Percentiles rank a stretch among this genome's conserved stretches.
Evolutionary conservation across 2,113 vertebrate species (phyloP).

Genomic region (Syngnathoides biaculeatus): DNA sequence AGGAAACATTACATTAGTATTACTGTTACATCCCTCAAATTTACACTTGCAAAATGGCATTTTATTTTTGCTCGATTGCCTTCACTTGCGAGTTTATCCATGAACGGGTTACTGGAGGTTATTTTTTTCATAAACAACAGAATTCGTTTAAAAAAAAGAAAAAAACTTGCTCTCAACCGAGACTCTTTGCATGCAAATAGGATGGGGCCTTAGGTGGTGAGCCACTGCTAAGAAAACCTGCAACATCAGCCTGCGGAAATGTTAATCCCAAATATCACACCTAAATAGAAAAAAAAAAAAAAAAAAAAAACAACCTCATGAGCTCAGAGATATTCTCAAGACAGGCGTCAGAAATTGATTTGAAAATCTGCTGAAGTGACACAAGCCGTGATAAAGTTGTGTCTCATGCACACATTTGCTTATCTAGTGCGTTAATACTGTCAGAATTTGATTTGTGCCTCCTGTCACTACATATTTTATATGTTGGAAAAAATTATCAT

Average conservation of each 20-base stretch:
- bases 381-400: neutral
- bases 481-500: neutral
- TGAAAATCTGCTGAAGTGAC: neutral
- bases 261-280: constrained; percentile 1
- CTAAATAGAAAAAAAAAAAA: neutral
- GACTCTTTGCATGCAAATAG: constrained; percentile 13
- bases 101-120: neutral
- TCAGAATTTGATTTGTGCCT: neutral
- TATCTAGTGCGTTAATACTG: neutral
- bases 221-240: neutral
- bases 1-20: neutral
- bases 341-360: neutral
- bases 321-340: neutral
- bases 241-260: neutral
- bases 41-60: neutral
- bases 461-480: neutral
- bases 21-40: neutral
- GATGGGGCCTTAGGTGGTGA: neutral
- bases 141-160: neutral
- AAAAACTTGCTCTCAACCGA: neutral
- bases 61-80: neutral
- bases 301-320: neutral
- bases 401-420: neutral
- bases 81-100: neutral
- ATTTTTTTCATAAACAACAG: neutral